Conservation (phyloP, 2,888 invertebrate species). For the Spatulosminthurus flaviceps region DNA sequence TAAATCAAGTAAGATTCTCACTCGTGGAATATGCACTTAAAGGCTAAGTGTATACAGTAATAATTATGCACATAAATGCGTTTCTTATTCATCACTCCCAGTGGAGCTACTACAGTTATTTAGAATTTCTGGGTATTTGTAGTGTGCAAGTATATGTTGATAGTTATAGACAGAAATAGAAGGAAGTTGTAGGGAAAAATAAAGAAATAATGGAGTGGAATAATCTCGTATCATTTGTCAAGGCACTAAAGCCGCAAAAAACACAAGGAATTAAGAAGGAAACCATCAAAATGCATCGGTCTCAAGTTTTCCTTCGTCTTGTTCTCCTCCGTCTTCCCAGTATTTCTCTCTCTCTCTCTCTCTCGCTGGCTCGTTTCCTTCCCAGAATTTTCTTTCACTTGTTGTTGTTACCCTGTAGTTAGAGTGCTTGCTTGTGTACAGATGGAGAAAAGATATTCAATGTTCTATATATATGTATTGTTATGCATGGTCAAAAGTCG, state of each 20-base stretch:
- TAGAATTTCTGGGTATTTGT: no score
- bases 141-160: no score
- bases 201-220: slow-evolving; percentile 18
- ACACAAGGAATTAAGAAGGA: slow-evolving; percentile 8
- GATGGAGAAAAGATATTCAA: not conserved
- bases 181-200: not conserved
- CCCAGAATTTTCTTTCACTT: slow-evolving; percentile 4
- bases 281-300: slow-evolving; percentile 11
- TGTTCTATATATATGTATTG: not conserved
- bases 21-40: no score
- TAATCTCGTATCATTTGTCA: slow-evolving; percentile 3
- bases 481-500: not conserved
- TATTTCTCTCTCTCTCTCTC: not conserved
- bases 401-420: not conserved
- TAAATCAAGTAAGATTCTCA: no score
- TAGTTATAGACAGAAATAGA: not conserved
- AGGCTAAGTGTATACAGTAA: no score
- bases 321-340: slow-evolving; percentile 18
- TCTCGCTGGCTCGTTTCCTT: not conserved
- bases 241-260: slow-evolving; percentile 12
- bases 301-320: not conserved
- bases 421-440: not conserved
- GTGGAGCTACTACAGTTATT: no score
- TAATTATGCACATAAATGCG: no score
- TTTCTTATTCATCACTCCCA: no score